Evolutionary conservation across 2,888 invertebrate species (phyloP).

Genomic region (Temnothorax unifasciatus): DNA sequence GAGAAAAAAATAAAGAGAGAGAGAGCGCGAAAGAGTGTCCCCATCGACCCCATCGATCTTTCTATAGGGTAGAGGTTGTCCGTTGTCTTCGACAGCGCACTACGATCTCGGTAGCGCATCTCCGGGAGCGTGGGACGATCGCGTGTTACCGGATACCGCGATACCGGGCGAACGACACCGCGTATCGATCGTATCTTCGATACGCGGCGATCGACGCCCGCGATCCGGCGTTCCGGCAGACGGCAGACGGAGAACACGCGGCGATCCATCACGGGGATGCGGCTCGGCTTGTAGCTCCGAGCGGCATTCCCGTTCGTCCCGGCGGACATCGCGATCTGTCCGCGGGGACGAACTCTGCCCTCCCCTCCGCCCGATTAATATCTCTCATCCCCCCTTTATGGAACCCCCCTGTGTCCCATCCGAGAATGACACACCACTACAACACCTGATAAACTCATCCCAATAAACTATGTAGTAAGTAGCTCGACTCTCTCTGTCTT

Average conservation of each 20-base stretch:
- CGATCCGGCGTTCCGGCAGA: neutral
- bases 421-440: constrained; percentile 70
- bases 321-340: constrained; percentile 79
- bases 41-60: constrained; percentile 48
- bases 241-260: constrained; percentile 61
- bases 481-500: constrained; percentile 76
- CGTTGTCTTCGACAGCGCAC: constrained; percentile 71
- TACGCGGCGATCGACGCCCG: constrained; percentile 24
- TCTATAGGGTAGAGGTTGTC: constrained; percentile 54
- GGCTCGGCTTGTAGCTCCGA: constrained; percentile 55
- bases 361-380: constrained; percentile 50
- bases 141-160: constrained; percentile 60
- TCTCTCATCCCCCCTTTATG: constrained; percentile 59
- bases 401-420: constrained; percentile 30
- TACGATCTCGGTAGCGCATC: constrained; percentile 69
- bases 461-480: constrained; percentile 79
- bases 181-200: constrained; percentile 22
- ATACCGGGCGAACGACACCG: neutral
- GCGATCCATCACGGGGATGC: constrained; percentile 57
- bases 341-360: constrained; percentile 76
- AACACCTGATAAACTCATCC: constrained; percentile 75
- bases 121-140: constrained; percentile 67
- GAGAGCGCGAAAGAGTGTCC: constrained; percentile 26
- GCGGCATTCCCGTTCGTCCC: constrained; percentile 77
- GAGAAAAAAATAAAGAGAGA: constrained; percentile 2